Conservation (phyloP, 2,888 invertebrate genomes). For the Brachylomia viminalis region DNA sequence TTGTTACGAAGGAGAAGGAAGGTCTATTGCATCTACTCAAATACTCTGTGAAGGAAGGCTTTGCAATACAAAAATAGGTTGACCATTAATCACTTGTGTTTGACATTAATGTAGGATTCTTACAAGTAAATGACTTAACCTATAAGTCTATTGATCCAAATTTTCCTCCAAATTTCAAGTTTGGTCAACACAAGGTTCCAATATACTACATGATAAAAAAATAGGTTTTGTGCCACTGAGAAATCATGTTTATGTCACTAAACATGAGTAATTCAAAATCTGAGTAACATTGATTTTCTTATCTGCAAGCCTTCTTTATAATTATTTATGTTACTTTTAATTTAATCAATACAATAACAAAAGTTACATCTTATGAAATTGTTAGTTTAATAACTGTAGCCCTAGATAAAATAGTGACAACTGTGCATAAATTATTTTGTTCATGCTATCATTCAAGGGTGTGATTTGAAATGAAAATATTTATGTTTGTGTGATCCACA, state of each 20-base stretch:
- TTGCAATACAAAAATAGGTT: not conserved
- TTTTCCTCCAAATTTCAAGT: slow-evolving; percentile 9
- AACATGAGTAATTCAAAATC: slow-evolving; percentile 44
- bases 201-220: not conserved
- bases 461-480: slow-evolving; percentile 25
- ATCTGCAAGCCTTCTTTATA: slow-evolving; percentile 14
- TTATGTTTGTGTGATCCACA: not conserved
- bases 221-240: not conserved
- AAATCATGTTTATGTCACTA: slow-evolving; percentile 2
- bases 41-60: not conserved
- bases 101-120: slow-evolving; percentile 14
- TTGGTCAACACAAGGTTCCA: not conserved
- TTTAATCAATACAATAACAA: slow-evolving; percentile 10
- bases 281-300: slow-evolving; percentile 36
- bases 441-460: not conserved
- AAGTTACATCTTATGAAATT: not conserved
- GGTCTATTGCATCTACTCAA: not conserved
- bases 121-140: slow-evolving; percentile 43
- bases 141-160: slow-evolving; percentile 33
- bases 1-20: not conserved
- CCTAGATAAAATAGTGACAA: not conserved
- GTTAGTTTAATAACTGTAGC: not conserved
- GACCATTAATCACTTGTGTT: slow-evolving; percentile 2
- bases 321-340: not conserved
- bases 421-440: not conserved